Conservation (phyloP, 2,888 invertebrate genomes). For the Pyralis farinalis region DNA sequence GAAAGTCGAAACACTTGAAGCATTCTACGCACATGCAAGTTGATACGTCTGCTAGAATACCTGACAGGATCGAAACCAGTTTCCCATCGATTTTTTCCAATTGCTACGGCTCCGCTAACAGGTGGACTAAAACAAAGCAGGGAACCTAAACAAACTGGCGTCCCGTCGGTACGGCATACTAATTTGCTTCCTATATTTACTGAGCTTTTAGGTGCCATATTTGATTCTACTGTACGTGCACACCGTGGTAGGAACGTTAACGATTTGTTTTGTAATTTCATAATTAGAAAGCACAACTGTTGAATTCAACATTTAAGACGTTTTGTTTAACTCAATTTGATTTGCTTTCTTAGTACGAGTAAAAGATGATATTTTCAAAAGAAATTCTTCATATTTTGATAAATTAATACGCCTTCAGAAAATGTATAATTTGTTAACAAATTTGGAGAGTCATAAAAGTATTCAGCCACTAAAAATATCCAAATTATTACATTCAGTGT, state of each 20-base stretch:
- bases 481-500: too few species aligned
- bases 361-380: too few species aligned
- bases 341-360: neutral
- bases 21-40: neutral
- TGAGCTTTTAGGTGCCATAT: constrained; percentile 39
- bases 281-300: constrained; percentile 2
- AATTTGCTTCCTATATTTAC: constrained; percentile 54
- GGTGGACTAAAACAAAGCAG: constrained; percentile 31
- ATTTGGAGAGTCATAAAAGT: too few species aligned
- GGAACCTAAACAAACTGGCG: constrained; percentile 30
- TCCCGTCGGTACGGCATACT: constrained; percentile 31
- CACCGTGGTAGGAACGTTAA: constrained; percentile 1
- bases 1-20: too few species aligned
- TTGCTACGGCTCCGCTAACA: constrained; percentile 25
- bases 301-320: neutral
- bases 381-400: too few species aligned
- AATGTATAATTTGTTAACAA: too few species aligned
- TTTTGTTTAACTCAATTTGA: neutral
- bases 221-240: constrained; percentile 12
- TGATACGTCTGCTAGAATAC: neutral
- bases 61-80: constrained; percentile 9
- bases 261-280: constrained; percentile 3
- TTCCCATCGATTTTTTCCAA: constrained; percentile 19
- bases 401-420: too few species aligned
- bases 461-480: too few species aligned